Base-by-base conservation (phyloP, 2,113 vertebrate genomes). In the Tetrax tetrax region DNA sequence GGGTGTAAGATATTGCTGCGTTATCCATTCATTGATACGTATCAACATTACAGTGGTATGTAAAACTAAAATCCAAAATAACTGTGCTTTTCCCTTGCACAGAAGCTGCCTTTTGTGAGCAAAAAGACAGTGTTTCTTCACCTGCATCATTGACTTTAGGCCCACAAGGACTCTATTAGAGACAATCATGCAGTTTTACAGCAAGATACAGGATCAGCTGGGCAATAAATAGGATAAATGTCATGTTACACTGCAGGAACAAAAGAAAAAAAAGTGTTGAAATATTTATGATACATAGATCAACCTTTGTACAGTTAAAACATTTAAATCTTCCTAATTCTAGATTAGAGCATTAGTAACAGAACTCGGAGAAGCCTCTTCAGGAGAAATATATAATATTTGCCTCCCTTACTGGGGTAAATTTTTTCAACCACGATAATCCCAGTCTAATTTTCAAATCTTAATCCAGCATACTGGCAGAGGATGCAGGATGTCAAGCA, bases 171-270 rank as follows among this genome's bases (percentile, higher is more conserved):
- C 72, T 79, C 64, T 96, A 1, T 83, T 87, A 43, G 2, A 86
- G 22, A 87, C 19, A 33, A 76, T 78, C 66, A 31, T 56, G 48
- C n/a, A 80, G 25, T 87, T 94, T 93, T 85, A 83, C n/a, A 85
- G 94, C 37, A 95, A 63, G 63, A 63, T 5, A 4, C 4, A 59
- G n/a, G 60, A 95, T 91, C 61, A 70, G 19, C 5, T 21, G 50
- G n/a, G 51, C 70, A 97, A 95, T 72, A 91, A 96, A 94, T 45
- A 90, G 17, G 33, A 59, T 68, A 93, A 90, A 79, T 56, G 35
- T 66, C 68, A 86, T 5, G 4, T 81, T 87, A 93, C 18, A 50
- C 23, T 57, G 24, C 59, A 92, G 66, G 56, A 94, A 88, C 14
- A 56, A 65, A 77, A 63, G 38, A 53, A 92, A 28, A 31, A 41